Evolutionary conservation across 2,888 invertebrate species (phyloP).

Genomic region (Ashinkailepas kermadecensis): DNA sequence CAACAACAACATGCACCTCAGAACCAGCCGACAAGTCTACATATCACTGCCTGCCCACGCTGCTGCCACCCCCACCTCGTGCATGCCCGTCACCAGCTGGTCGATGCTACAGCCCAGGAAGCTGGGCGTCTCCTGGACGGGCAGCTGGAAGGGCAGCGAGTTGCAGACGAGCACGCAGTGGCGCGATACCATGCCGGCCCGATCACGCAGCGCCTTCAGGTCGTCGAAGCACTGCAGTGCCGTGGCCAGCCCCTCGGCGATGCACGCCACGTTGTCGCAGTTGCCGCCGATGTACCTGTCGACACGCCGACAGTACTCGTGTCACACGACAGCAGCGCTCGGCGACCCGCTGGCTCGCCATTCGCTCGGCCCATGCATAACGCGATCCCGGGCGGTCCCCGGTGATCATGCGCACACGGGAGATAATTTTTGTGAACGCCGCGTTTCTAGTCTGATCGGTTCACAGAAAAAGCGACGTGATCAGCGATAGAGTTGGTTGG

Average conservation of each 20-base stretch:
- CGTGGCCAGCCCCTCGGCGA: slow-evolving; percentile 81
- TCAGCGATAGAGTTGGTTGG: no score
- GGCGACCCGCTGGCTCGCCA: no score
- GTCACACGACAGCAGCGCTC: not conserved
- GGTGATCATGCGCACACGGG: no score
- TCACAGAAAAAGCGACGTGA: no score
- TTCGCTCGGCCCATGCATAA: no score
- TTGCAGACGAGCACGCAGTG: slow-evolving; percentile 81
- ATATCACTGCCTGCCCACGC: not conserved
- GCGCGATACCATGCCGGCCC: slow-evolving; percentile 49
- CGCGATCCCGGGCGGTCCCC: no score
- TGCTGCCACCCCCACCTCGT: slow-evolving; percentile 51
- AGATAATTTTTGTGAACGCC: no score
- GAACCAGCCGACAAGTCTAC: not conserved
- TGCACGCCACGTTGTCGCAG: slow-evolving; percentile 79
- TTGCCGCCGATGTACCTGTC: slow-evolving; percentile 67
- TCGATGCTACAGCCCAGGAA: slow-evolving; percentile 74
- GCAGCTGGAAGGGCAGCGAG: slow-evolving; percentile 82
- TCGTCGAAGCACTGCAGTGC: slow-evolving; percentile 85
- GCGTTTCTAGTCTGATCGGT: no score
- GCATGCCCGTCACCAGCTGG: slow-evolving; percentile 66
- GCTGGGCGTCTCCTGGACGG: slow-evolving; percentile 64
- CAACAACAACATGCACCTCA: not conserved
- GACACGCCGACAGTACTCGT: not conserved
- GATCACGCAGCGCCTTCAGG: slow-evolving; percentile 43